Percentiles rank a stretch among this genome's conserved stretches.
Conservation (phyloP, 2,888 invertebrate species). For the Melinopterus prodromus region DNA sequence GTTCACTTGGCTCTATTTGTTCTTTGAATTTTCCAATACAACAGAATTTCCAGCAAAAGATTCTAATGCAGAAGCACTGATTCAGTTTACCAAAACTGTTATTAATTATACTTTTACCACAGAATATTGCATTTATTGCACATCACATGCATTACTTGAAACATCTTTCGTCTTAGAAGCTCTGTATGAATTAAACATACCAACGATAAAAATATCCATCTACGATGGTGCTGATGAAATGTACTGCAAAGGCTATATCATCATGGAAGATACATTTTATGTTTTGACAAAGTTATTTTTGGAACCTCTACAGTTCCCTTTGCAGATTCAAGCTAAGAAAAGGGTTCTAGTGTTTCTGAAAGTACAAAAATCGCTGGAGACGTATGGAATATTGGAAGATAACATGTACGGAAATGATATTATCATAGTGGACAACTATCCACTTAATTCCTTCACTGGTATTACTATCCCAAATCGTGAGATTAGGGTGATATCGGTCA, state of each 20-base stretch:
- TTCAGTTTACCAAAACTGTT: not conserved
- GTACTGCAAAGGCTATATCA: not conserved
- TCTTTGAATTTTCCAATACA: too few species aligned
- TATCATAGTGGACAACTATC: conserved; percentile 21
- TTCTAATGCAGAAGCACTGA: not conserved
- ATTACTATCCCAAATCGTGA: not conserved
- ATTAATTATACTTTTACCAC: not conserved
- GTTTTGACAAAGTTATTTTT: not conserved
- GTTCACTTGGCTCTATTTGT: too few species aligned
- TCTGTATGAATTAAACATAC: not conserved
- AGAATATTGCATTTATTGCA: not conserved
- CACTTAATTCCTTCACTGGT: not conserved
- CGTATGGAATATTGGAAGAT: not conserved
- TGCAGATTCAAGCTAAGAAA: not conserved
- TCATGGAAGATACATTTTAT: not conserved
- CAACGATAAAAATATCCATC: not conserved
- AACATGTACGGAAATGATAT: conserved; percentile 28
- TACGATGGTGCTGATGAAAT: not conserved
- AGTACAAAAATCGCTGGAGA: not conserved
- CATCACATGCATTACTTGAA: not conserved
- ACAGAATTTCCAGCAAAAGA: too few species aligned
- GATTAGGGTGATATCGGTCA: conserved; percentile 25
- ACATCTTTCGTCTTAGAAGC: not conserved
- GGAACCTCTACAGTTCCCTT: not conserved
- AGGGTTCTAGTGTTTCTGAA: not conserved